Evolutionary conservation across 1,140 invertebrate genomes (phyloP), one percentile per base, ranked within the genome.

Genomic region (Oreohelix idahoensis): DNA sequence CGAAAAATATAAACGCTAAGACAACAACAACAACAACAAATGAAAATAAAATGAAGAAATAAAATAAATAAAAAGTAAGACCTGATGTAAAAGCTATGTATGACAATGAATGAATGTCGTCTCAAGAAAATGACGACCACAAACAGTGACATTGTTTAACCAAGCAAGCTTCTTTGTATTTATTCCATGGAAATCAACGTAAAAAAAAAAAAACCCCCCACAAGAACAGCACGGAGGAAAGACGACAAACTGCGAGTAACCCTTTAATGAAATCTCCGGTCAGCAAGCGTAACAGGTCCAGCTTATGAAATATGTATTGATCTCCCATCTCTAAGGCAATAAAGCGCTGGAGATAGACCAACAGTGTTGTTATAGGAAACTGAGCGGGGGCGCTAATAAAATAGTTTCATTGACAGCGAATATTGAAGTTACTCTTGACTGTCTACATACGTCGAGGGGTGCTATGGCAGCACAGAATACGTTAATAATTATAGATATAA

Each of bases 301-400:
- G 63, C n/a, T 66, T 32, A 66, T 32, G n/a, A 66, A 66, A 66
- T 66, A 10, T 66, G 63, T 66, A 66, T 66, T 66, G 63, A 66
- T 66, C 63, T 66, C 32, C 17, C 5, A 66, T 66, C n/a, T 11
- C 63, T 2, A 32, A 15, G 17, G n/a, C n/a, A 66, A 32, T 32
- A 66, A 66, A 29, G 63, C 23, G 20, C 63, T 32, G n/a, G 29
- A 13, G 11, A 23, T 32, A 66, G n/a, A 66, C 20, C 5, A 32
- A 66, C 5, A 66, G 8, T 66, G 29, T 5, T 66, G n/a, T 66
- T 29, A 32, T 66, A 66, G 26, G 53, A 58, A 58, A 23, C 20
- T 5, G 53, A 58, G 53, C 8, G 23, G 4, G 53, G 4, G 23
- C 1, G 23, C 53, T 58, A 58, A 58, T 58, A n/a, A 58, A 58